Base-by-base conservation (phyloP, 2,113 vertebrate species). In the Vidua macroura region DNA sequence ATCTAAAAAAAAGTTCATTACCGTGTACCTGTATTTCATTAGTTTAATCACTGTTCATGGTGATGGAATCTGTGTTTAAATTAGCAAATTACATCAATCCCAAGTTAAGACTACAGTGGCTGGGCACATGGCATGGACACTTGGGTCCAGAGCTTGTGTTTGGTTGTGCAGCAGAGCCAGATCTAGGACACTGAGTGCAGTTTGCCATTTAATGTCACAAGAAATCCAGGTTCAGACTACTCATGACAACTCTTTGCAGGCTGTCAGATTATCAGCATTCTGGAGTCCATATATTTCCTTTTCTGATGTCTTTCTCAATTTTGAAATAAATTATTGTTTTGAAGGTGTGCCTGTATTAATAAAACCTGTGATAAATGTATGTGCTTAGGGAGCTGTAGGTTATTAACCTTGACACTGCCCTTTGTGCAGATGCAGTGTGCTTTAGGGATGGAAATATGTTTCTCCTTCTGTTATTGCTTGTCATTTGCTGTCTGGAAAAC, bases 61-160 rank as follows among this genome's bases (percentile, higher is more conserved):
- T 92, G 78, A 83, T 89, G 73, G 35, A 94, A 74, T 81, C 77
- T 70, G 43, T 86, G 56, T 72, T 87, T 89, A 87, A 92, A 89
- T 77, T 81, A 67, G 27, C 46, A 49, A 83, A 62, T 46, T 9
- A 23, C 33, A 86, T 84, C 56, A 63, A 22, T 91, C 30, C 17
- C 35, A 67, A 66, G 25, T 19, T 67, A n/a, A 39, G 33, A 51
- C 60, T 86, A 3, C 7, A 35, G n/a, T 10, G 5, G 6, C 11
- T 62, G 51, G n/a, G 62, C 60, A 52, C 18, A 4, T 62, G 48
- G 51, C 12, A 2, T 44, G 25, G 44, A 15, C 30, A 12, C 18
- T 77, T 3, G 1, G 51, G 12, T 69, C 27, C 68, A 43, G 74
- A 73, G 77, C 20, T 44, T 35, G 41, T 75, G 25, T 52, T 25